Evolutionary conservation across 2,113 vertebrate genomes (phyloP), one percentile per base, ranked within the genome.

Genomic region (Psilopogon haemacephalus): DNA sequence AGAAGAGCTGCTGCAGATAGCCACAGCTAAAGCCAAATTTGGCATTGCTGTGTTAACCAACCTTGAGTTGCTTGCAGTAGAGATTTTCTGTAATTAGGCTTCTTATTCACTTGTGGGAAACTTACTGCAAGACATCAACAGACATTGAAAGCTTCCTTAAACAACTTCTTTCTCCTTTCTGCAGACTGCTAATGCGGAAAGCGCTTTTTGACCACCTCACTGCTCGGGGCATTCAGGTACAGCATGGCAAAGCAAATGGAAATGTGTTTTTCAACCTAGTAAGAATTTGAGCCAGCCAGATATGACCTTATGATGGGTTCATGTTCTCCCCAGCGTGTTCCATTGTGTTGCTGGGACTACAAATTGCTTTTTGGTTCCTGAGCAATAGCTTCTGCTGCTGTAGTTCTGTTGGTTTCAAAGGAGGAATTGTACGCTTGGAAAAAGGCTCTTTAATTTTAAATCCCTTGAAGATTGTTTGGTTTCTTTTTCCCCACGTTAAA

Each of bases 101-200:
- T 89, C 28, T 83, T 26, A 30, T 40, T 63, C 71, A 17, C 30
- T 35, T 26, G 12, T 68, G 69, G 65, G 48, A 26, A 37, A 26
- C 11, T 27, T 42, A 26, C 5, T 65, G 9, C 63, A 79, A 63
- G 52, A 28, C 32, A 67, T 58, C 33, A 65, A 3, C 18, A 72
- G 40, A 6, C 16, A 8, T 7, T 82, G 59, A n/a, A 75, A 76
- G 67, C 13, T 27, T 38, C 11, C 14, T 50, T 54, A 5, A 90
- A 81, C 24, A 27, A 19, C 6, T 35, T 56, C 87, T 84, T 90
- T 89, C 95, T 94, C 93, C 59, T 96, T 58, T n/a, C 96, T 91
- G 21, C 97, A 99, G 99, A 32, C 97, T 99, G 90, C 96, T 99
- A 77, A 99, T 99, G 99, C 98, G 99, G 95, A 99, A 99, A 96